Evolutionary conservation across 2,797 vertebrate species (phyloP), one percentile per base, ranked within the genome.

Genomic region (Sphaeramia orbicularis): DNA sequence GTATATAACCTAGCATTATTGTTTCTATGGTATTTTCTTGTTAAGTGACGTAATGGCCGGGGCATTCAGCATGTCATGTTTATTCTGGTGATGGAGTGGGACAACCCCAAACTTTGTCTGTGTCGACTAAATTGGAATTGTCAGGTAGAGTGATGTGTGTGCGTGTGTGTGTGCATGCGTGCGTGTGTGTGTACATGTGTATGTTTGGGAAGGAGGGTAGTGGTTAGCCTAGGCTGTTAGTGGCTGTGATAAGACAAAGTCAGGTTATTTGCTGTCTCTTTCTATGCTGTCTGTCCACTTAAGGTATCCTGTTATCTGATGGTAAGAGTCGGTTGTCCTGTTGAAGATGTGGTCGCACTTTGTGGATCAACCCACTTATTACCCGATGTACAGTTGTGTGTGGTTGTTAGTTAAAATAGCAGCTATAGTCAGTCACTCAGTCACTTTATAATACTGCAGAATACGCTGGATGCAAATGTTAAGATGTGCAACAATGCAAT

Each of bases 241-340:
- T 37, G 53, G 72, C 71, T 67, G 66, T 87, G 91, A 93, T 92
- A 92, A 93, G 86, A 91, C 87, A 89, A 87, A 86, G 74, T 74
- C 69, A 68, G 80, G 80, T 79, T 91, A 89, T 91, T 92, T 88
- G 86, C 81, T 80, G 82, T 90, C 88, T 82, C 63, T 71, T 56
- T 86, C 86, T 70, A 70, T 71, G 76, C 73, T 81, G 78, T 40
- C 73, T 55, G 64, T 62, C 80, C 75, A 91, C 91, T 92, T 90
- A 91, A 85, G 73, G 80, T 71, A 88, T 78, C 42, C 74, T 74
- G 71, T 76, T 89, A 91, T 92, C 92, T 90, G 90, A 91, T 92
- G 58, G 73, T 71, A 53, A 49, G n/a, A 30, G 27, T 30, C 27
- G 30, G 27, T 30, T 7, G 3, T 30, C 30, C 27, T 30, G 27